phyloP scores from a whole-genome alignment of 2,113 vertebrate species.

The pig (Sus scrofa) region DNA sequence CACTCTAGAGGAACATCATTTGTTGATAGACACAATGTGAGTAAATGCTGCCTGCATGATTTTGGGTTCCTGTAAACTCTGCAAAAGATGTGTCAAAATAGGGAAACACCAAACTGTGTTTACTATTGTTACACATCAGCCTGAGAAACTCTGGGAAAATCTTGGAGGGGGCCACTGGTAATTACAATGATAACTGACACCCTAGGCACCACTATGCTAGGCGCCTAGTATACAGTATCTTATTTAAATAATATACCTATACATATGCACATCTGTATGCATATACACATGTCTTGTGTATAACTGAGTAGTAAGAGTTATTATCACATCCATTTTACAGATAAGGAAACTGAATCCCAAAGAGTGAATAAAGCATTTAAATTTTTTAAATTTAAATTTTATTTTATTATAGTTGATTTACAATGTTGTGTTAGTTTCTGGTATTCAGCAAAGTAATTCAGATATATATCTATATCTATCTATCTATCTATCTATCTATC shows the following conservation, averaged over 20 bases:
- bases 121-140: background rate
- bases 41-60: background rate
- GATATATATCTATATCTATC: too few relatives aligned
- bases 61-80: background rate
- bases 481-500: too few relatives aligned
- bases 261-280: background rate
- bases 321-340: background rate
- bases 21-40: background rate
- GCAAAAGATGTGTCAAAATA: background rate
- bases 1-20: background rate
- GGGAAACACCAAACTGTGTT: background rate
- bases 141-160: background rate
- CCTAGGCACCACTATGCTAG: background rate
- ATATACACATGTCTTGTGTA: background rate
- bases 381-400: too few relatives aligned
- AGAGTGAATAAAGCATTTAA: slow-evolving; percentile 23
- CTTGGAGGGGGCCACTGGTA: background rate
- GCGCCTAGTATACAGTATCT: background rate
- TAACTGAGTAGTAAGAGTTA: background rate
- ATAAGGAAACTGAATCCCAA: slow-evolving; percentile 13
- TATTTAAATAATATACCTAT: background rate
- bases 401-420: too few relatives aligned
- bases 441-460: too few relatives aligned
- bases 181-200: background rate
- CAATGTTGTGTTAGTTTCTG: too few relatives aligned